Conservation (phyloP, 2,113 vertebrate species). For the Aspidoscelis tigris region DNA sequence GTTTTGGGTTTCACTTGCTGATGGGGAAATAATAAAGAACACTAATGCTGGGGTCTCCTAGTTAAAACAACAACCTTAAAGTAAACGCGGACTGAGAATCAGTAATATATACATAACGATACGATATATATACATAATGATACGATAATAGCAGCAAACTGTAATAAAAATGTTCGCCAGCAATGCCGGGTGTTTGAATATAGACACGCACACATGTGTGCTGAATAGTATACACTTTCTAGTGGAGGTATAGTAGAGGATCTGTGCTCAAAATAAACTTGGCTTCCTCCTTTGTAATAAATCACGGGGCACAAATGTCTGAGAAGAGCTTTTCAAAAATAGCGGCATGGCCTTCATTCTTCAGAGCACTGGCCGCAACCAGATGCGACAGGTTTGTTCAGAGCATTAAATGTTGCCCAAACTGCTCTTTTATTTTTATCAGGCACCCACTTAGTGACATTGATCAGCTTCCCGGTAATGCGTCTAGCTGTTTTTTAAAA, state of each 20-base stretch:
- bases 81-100: not conserved
- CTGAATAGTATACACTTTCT: not conserved
- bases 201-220: not conserved
- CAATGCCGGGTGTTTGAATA: too few species aligned
- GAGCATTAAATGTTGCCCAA: constrained; percentile 42
- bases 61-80: not conserved
- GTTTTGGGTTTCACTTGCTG: not conserved
- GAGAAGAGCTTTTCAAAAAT: constrained; percentile 17
- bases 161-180: not conserved
- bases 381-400: not conserved
- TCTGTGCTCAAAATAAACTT: not conserved
- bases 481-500: constrained; percentile 68
- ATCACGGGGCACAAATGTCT: constrained; percentile 11
- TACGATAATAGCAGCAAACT: constrained; percentile 7
- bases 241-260: not conserved
- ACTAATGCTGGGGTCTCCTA: not conserved
- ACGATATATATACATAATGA: too few species aligned
- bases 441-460: constrained; percentile 64
- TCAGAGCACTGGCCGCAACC: not conserved
- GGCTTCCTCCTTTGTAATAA: not conserved
- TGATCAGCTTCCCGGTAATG: constrained; percentile 68
- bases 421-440: constrained; percentile 51
- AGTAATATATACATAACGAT: not conserved
- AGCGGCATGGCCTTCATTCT: fast-evolving
- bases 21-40: fast-evolving